Conservation (phyloP, 2,797 vertebrate genomes). For the Poeciliopsis turneri region DNA sequence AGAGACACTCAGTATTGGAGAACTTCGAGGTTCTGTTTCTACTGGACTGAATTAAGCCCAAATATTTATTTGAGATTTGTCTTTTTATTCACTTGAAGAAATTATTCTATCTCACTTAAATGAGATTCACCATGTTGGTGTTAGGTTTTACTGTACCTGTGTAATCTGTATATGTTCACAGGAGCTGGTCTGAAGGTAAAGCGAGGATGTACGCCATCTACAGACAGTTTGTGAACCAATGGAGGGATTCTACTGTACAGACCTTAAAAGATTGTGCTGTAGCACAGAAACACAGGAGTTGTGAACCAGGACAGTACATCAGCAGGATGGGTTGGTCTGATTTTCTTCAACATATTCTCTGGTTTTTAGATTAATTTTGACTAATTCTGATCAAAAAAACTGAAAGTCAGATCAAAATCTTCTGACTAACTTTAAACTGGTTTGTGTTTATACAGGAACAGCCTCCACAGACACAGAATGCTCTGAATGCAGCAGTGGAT, state of each 20-base stretch:
- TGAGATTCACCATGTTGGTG: rapidly evolving
- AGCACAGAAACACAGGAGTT: too few relatives aligned
- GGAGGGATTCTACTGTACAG: constrained; percentile 54
- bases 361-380: too few relatives aligned
- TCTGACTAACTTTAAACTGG: not conserved
- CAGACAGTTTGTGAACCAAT: constrained; percentile 52
- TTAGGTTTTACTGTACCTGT: not conserved
- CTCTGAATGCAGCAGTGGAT: too few relatives aligned
- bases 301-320: too few relatives aligned
- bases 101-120: not conserved
- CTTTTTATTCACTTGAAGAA: too few relatives aligned
- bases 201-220: constrained; percentile 3
- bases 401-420: not conserved
- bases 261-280: rapidly evolving
- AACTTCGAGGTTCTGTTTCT: too few relatives aligned
- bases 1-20: too few relatives aligned
- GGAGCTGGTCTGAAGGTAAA: constrained; percentile 14
- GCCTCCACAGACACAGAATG: not conserved
- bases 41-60: too few relatives aligned
- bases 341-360: not conserved
- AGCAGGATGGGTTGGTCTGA: not conserved
- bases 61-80: too few relatives aligned
- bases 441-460: constrained; percentile 32
- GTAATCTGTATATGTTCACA: constrained; percentile 4
- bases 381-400: too few relatives aligned